Conservation (phyloP, 2,888 invertebrate genomes). For the Leucoma salicis region DNA sequence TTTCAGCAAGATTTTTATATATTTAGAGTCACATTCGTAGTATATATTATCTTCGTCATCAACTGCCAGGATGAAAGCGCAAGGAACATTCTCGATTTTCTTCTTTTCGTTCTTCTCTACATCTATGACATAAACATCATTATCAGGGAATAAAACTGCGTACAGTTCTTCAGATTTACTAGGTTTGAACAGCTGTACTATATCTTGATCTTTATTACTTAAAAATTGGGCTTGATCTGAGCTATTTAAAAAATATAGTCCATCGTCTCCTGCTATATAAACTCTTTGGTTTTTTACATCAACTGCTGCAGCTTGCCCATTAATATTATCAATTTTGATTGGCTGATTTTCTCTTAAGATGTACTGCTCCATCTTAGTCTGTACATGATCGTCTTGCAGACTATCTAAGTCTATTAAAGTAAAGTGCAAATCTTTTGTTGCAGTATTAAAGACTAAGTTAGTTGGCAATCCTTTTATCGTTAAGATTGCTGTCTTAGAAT, state of each 20-base stretch:
- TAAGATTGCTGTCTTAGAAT: slow-evolving; percentile 52
- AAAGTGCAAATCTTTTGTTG: slow-evolving; percentile 58
- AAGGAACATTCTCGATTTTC: slow-evolving; percentile 58
- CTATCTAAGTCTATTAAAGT: slow-evolving; percentile 69
- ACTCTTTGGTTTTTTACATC: slow-evolving; percentile 55
- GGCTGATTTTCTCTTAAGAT: slow-evolving; percentile 54
- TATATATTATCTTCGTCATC: slow-evolving; percentile 62
- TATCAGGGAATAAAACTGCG: slow-evolving; percentile 63
- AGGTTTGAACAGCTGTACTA: slow-evolving; percentile 66
- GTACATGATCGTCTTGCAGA: slow-evolving; percentile 63
- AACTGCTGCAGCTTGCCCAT: slow-evolving; percentile 67
- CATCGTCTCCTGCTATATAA: slow-evolving; percentile 66
- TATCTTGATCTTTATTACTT: slow-evolving; percentile 66
- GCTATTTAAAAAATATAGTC: slow-evolving; percentile 55
- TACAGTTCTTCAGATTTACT: slow-evolving; percentile 53
- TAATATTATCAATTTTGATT: slow-evolving; percentile 59
- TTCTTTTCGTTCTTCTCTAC: slow-evolving; percentile 56
- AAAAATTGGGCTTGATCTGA: slow-evolving; percentile 55
- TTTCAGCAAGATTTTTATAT: slow-evolving; percentile 65
- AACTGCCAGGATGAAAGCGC: slow-evolving; percentile 68
- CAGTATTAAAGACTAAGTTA: slow-evolving; percentile 58
- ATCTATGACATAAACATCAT: slow-evolving; percentile 59
- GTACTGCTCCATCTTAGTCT: slow-evolving; percentile 75
- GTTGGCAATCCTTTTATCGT: slow-evolving; percentile 71
- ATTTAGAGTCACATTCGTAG: slow-evolving; percentile 74